Evolutionary conservation across 92 coral and sea anemone genomes (phyloP).

Genomic region (Epizoanthus rinbou): DNA sequence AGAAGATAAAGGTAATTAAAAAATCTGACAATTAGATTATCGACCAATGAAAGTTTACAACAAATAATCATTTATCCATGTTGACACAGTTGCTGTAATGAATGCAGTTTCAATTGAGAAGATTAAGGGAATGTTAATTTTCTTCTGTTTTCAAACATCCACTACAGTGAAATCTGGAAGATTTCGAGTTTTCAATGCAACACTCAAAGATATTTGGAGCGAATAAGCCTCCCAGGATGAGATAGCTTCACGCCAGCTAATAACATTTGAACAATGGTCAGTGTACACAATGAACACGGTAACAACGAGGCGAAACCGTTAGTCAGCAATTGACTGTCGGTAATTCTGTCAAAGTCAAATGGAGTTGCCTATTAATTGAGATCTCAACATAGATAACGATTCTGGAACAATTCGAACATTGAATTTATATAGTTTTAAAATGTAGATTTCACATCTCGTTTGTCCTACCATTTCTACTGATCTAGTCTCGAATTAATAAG

Average conservation of each 20-base stretch:
- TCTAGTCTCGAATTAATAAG: too few species aligned
- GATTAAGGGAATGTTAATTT: background rate
- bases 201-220: background rate
- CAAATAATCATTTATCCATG: constrained; percentile 55
- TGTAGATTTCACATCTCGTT: too few species aligned
- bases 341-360: constrained; percentile 19
- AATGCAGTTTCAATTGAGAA: constrained; percentile 2
- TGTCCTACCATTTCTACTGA: too few species aligned
- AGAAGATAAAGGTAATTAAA: constrained; percentile 69
- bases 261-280: background rate
- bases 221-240: background rate
- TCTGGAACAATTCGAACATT: background rate
- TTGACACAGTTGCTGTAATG: constrained; percentile 51
- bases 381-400: constrained; percentile 9
- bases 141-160: background rate
- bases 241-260: background rate
- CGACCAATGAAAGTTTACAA: constrained; percentile 62
- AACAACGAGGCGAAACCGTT: constrained; percentile 24
- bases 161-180: background rate
- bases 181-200: background rate
- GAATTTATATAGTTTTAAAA: too few species aligned
- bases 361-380: background rate
- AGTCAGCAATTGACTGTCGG: constrained; percentile 27
- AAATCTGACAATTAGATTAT: constrained; percentile 63
- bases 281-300: background rate